phyloP scores from a whole-genome alignment of 2,113 vertebrate genomes.

The Opisthocomus hoazin region DNA sequence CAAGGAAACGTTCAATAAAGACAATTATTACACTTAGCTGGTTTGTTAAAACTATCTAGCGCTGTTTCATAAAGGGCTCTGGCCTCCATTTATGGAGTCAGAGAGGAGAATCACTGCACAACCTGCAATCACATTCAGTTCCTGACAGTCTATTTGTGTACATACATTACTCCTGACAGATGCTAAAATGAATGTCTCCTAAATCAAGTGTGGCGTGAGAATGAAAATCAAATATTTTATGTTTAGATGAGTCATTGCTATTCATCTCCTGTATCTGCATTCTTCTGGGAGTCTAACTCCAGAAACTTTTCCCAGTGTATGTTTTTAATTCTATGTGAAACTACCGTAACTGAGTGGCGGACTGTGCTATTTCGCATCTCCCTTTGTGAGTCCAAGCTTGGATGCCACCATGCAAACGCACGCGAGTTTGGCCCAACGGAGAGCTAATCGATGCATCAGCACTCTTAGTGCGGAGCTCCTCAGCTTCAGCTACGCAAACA shows the following conservation, averaged over 20 bases:
- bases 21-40: not conserved
- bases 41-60: not conserved
- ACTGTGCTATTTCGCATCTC: not conserved
- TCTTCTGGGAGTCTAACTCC: not conserved
- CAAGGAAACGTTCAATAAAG: not conserved
- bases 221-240: not conserved
- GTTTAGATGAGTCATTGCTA: not conserved
- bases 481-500: not conserved
- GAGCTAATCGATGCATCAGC: not conserved
- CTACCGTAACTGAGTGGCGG: accelerated
- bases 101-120: not conserved
- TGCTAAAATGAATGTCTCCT: not conserved
- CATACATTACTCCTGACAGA: not conserved
- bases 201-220: not conserved
- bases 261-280: not conserved
- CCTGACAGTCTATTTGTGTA: not conserved
- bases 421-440: not conserved
- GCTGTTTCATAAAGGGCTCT: not conserved
- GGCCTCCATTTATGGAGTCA: not conserved
- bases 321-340: not conserved
- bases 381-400: not conserved
- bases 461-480: not conserved
- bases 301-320: not conserved
- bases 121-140: not conserved
- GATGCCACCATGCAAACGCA: not conserved